Base-by-base conservation (phyloP, 1,140 invertebrate species). In the Drosophila orosa region DNA sequence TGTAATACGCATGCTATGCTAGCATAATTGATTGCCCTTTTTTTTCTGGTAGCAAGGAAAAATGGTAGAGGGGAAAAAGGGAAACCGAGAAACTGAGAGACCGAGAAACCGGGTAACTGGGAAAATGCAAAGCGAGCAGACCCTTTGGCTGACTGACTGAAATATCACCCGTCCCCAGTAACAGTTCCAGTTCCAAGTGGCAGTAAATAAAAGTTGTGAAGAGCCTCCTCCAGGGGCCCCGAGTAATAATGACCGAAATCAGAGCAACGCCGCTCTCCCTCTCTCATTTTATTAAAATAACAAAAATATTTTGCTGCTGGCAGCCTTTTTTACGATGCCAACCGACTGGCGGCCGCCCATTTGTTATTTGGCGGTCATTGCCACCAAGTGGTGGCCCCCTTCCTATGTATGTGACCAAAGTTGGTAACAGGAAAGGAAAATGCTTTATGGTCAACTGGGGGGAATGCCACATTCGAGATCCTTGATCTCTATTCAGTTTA, bases 261-360 rank as follows among this genome's bases (percentile, higher is more conserved):
- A 87, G 83, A 73, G 83, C 73, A 55, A 27, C 40, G 35, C 42
- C 27, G 59, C 58, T 19, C 27, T 56, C 27, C 69, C 58, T 19
- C 27, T 56, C 47, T 77, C 63, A 68, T 81, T 79, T 87, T 79
- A 86, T 86, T 86, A 87, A 86, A 82, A 86, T 79, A 79, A 79
- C 83, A 87, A 68, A 86, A 87, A 82, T 82, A 82, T 87, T 86
- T 86, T 86, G 59, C 68, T 71, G 74, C 82, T 71, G 59, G 73
- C 73, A 84, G 81, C 81, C 73, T 66, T 76, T 74, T 84, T 80
- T 79, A 59, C 72, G 61, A 78, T 33, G 37, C 71, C 31, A 15
- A 45, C n/a, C 40, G 19, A 31, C 66, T 19, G 60, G 45, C 47
- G 17, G 39, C n/a, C 39, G 24, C 19, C 47, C 56, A 58, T 52